Percentiles rank a stretch among this genome's conserved stretches.
Evolutionary conservation across 2,888 invertebrate genomes (phyloP).

Genomic region (Acholoe squamosa): DNA sequence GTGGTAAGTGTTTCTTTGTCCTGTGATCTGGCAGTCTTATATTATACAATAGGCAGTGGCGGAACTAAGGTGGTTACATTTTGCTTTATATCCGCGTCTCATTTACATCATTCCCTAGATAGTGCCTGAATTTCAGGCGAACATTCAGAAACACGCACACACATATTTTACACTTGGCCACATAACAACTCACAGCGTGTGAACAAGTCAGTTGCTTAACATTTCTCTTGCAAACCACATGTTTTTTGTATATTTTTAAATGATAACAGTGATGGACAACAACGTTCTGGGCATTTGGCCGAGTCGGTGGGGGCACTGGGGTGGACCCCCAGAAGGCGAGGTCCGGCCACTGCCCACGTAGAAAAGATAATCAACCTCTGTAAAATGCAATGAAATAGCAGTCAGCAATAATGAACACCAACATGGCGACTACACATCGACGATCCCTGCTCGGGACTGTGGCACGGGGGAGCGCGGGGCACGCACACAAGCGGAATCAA

Average conservation of each 20-base stretch:
- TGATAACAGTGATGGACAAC: constrained; percentile 6
- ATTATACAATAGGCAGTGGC: not conserved
- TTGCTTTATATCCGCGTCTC: not conserved
- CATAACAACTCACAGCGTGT: not conserved
- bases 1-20: no score
- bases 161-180: not conserved
- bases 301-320: no score
- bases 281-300: not conserved
- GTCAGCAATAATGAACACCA: constrained; percentile 32
- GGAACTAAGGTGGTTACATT: not conserved
- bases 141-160: not conserved
- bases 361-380: constrained; percentile 46
- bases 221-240: not conserved
- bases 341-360: constrained; percentile 6
- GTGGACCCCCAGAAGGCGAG: not conserved
- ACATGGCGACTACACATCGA: not conserved
- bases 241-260: not conserved
- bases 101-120: not conserved
- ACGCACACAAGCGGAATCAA: constrained; percentile 3
- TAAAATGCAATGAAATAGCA: constrained; percentile 55
- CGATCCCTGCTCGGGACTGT: not conserved
- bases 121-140: not conserved
- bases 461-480: not conserved
- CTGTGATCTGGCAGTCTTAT: no score
- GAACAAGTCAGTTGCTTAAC: constrained; percentile 28